Evolutionary conservation across 2,888 invertebrate species (phyloP), one percentile per base, ranked within the genome.

Genomic region (Ypsolopha sequella): DNA sequence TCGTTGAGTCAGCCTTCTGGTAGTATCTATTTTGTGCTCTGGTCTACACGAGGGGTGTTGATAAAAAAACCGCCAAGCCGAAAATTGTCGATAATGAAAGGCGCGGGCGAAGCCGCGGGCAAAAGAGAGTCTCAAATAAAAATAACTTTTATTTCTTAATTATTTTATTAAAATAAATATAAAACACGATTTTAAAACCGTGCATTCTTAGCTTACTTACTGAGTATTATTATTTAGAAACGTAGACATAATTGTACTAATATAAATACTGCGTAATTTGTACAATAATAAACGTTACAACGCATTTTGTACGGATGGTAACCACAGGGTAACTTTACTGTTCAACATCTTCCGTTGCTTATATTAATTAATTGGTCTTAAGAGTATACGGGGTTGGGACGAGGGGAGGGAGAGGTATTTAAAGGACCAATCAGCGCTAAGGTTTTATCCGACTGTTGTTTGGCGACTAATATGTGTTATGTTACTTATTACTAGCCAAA

Each of bases 231-330:
- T 14, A 43, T 14, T 14, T 11, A 36, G 9, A 10, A 36, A 47
- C 47, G 24, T 24, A 24, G 7, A 47, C 36, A 13, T 43, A 13
- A 47, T 47, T 47, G 14, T 47, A 47, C 47, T 47, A 47, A 47
- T 47, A 41, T 41, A 47, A 47, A 47, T 47, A 47, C 47, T 47
- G 36, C 36, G 38, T 13, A 47, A 36, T 38, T 47, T 47, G 47
- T 47, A 47, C 47, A 47, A 7, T 4, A 24, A 24, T 24, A 24
- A 24, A 24, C 24, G 24, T 43, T 13, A 43, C 10, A 47, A 24
- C 10, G 35, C 35, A 24, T n/a, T 11, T 9, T 35, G 11, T 36
- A 11, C n/a, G n/a, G n/a, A 36, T 11, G 35, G 36, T 47, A 35
- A 47, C 47, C 11, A n/a, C 7, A 35, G n/a, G 11, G 13, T 36